Conservation (phyloP, 1,140 invertebrate genomes). For the Calephelis nemesis region DNA sequence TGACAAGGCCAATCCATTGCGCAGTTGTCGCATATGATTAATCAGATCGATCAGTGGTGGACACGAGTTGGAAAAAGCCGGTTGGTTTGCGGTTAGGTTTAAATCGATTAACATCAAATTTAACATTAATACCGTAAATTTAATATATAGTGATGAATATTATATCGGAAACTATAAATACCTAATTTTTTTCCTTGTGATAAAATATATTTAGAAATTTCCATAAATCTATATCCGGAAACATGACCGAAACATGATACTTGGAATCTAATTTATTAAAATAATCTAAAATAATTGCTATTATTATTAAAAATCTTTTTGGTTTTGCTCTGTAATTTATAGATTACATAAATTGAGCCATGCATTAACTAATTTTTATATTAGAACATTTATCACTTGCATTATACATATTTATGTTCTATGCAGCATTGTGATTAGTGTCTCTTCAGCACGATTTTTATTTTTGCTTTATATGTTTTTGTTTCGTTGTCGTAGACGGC, state of each 20-base stretch:
- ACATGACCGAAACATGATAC: background rate
- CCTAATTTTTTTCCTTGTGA: background rate
- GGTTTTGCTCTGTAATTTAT: background rate
- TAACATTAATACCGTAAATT: background rate
- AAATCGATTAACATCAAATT: background rate
- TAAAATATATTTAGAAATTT: background rate
- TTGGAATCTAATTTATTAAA: background rate
- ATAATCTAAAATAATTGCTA: too few relatives aligned
- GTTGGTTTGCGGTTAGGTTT: conserved; percentile 1
- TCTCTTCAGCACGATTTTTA: conserved; percentile 60
- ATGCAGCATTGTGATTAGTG: conserved; percentile 23
- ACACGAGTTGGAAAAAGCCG: conserved; percentile 48
- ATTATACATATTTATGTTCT: conserved; percentile 7
- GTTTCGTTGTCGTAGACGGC: conserved; percentile 76
- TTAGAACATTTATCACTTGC: conserved; percentile 3
- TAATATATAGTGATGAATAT: too few relatives aligned
- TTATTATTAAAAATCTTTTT: background rate
- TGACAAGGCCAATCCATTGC: conserved; percentile 63
- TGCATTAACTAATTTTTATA: background rate
- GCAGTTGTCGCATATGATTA: conserved; percentile 74
- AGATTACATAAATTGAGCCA: background rate
- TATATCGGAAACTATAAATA: too few relatives aligned
- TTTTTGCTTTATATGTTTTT: conserved; percentile 74
- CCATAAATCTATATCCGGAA: background rate
- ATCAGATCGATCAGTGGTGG: conserved; percentile 66